Percentiles rank a stretch among this genome's conserved stretches.
Conservation (phyloP, 2,797 vertebrate genomes). For the Pyrocephalus nanus region DNA sequence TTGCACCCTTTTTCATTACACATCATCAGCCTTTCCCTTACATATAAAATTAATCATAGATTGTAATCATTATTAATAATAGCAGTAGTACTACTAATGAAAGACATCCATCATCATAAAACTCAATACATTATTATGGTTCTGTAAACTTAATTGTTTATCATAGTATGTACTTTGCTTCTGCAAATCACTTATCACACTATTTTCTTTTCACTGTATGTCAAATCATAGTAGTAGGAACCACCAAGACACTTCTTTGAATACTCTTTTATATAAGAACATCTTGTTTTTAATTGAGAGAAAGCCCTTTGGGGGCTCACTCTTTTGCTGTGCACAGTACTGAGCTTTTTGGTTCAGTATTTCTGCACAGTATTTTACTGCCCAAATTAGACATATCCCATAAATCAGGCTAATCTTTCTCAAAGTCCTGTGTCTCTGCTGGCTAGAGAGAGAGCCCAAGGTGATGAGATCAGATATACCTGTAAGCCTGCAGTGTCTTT, state of each 20-base stretch:
- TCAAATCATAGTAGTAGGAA: not conserved
- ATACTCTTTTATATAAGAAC: not conserved
- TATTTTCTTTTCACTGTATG: not conserved
- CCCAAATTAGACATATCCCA: not conserved
- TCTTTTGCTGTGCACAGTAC: not conserved
- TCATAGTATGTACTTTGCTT: not conserved
- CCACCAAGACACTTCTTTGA: not conserved
- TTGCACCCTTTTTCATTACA: not conserved
- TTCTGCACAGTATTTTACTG: not conserved
- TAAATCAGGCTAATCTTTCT: not conserved
- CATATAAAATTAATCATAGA: not conserved
- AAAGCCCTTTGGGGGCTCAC: not conserved
- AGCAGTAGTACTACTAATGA: not conserved
- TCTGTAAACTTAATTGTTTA: not conserved
- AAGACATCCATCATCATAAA: not conserved
- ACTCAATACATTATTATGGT: not conserved
- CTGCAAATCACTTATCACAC: not conserved
- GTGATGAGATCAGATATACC: not conserved
- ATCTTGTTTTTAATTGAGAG: not conserved
- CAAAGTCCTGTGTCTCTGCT: not conserved
- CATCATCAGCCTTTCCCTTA: not conserved
- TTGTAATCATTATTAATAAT: constrained; percentile 1
- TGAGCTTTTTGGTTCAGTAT: not conserved
- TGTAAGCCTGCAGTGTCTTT: not conserved
- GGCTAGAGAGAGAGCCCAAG: not conserved